Percentiles rank a stretch among this genome's conserved stretches.
Evolutionary conservation across 2,888 invertebrate species (phyloP).

Genomic region (Drosophila parthenogenetica): DNA sequence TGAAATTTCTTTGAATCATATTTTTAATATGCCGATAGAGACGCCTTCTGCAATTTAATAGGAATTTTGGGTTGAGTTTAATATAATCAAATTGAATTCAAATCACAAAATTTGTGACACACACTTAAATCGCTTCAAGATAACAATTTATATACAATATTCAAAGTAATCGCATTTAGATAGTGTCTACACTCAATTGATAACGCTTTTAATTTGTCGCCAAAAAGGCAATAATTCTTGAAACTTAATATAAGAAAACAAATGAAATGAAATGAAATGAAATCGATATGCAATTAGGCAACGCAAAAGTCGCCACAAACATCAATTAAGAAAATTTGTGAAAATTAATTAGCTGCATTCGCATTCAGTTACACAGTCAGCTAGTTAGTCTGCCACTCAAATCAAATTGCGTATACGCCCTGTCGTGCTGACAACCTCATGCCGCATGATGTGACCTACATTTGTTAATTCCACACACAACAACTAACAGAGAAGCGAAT

Average conservation of each 20-base stretch:
- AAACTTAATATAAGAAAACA: conserved; percentile 24
- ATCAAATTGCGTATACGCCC: conserved; percentile 27
- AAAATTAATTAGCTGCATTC: conserved; percentile 34
- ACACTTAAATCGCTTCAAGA: no score
- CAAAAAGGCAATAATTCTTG: not conserved
- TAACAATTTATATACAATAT: no score
- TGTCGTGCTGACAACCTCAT: not conserved
- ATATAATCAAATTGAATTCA: not conserved
- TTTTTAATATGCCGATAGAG: not conserved
- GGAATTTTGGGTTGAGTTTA: not conserved
- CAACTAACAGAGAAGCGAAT: not conserved
- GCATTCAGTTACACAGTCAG: conserved; percentile 3
- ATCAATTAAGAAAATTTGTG: conserved; percentile 27
- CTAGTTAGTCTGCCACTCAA: not conserved
- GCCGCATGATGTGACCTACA: no score
- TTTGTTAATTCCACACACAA: not conserved
- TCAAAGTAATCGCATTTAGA: no score
- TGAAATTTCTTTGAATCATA: conserved; percentile 28
- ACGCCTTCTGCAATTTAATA: conserved; percentile 22
- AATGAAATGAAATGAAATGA: conserved; percentile 25
- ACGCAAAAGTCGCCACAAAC: conserved; percentile 15
- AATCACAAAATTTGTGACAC: no score
- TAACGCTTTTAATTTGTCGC: no score
- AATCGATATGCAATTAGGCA: conserved; percentile 36
- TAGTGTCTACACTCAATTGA: no score